Base-by-base conservation (phyloP, 2,797 vertebrate species). In the Anabas testudineus region DNA sequence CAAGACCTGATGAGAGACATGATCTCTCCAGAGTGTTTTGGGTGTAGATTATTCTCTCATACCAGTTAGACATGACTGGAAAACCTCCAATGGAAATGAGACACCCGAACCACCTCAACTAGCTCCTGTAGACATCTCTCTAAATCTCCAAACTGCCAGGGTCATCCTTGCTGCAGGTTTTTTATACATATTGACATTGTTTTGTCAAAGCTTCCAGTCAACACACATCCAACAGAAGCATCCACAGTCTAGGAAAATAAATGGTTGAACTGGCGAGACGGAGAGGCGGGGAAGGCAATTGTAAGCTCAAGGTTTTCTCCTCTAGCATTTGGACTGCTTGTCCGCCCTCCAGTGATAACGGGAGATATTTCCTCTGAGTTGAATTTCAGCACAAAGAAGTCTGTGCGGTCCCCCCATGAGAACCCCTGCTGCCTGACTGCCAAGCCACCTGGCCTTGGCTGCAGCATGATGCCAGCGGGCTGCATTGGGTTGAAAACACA, bases 241-340 rank as follows among this genome's bases (percentile, higher is more conserved):
- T 55, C 45, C n/a, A 3, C 34, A n/a, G 2, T 37, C 63, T 63
- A 18, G 47, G 32, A 30, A 45, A 71, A 2, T 49, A 47, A 34
- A 68, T 53, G 46, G 62, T 53, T 56, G 66, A n/a, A 21, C 57
- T 30, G 79, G 36, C 56, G 6, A 64, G 69, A 76, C 70, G 85
- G 70, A 71, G 81, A 80, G 74, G 83, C 49, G 71, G 64, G 21
- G 6, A 24, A 56, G 63, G 77, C 66, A n/a, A 61, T 58, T 76
- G 74, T 78, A 83, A 79, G 73, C 77, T 88, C 82, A 87, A 89
- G 87, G 79, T 84, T 87, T 78, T 63, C 62, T 78, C 57, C 67
- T 72, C 48, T 18, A 61, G 74, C 39, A 15, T 71, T 78, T 46
- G 41, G 53, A 57, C 69, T 36, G 66, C 65, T 67, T 43, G 77